Base-by-base conservation (phyloP, 2,113 vertebrate species). In the Semnornis frantzii region DNA sequence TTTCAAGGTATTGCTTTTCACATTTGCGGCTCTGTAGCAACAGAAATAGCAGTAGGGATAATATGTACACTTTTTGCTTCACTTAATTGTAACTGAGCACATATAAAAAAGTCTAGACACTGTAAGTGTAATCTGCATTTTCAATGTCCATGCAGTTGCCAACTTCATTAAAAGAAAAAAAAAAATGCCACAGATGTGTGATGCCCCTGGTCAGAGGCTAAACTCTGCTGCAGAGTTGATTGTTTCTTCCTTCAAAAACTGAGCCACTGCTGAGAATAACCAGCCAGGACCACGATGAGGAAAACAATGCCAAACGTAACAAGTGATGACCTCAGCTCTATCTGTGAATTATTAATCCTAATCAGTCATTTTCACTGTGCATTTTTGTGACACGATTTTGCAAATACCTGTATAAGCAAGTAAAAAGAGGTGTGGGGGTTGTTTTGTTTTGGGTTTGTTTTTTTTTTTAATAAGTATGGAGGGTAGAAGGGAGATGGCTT, bases 61-160 rank as follows among this genome's bases (percentile, higher is more conserved):
- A 97, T 97, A 92, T 95, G 97, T 98, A 97, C 95, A 97, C 97
- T 97, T 98, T 92, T 97, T 97, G 97, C 97, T 98, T 98, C 98
- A 98, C 97, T 97, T 97, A 97, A 97, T 95, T 97, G 97, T 98
- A 97, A 96, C 96, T 97, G 97, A 98, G 97, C 98, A 98, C 98
- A 98, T 97, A 97, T 97, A 97, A 97, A 93, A 96, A 96, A 98
- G 98, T 98, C 98, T 98, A 98, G 96, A 98, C 98, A 98, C 98
- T 98, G 98, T 98, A 97, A 95, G 96, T 97, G 96, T 98, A 97
- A 97, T 96, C 96, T 93, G 97, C 97, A 97, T 98, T 97, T 97
- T 97, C 97, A 94, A 97, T 97, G 97, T 97, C 97, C 96, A 97
- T 97, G 95, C 97, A 95, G 97, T 97, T 97, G 97, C 97, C 97